phyloP scores from a whole-genome alignment of 1,140 invertebrate genomes.

The Drosophila persimilis region DNA sequence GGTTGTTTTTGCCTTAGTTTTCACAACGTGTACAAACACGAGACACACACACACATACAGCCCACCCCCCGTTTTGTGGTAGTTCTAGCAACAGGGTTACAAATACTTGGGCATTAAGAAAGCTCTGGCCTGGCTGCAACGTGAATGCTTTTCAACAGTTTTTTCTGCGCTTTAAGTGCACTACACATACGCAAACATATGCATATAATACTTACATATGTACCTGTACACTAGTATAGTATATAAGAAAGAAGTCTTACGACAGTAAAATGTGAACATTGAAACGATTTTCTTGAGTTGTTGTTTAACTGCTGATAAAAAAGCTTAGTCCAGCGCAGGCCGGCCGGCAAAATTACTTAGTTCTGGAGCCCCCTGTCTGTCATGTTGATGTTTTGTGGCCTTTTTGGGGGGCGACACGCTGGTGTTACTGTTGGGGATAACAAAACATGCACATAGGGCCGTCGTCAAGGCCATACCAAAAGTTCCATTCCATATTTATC shows the following conservation, averaged over 20 bases:
- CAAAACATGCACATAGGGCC: no score
- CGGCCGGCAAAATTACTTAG: constrained; percentile 34
- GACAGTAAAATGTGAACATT: constrained; percentile 17
- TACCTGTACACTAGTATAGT: constrained; percentile 1
- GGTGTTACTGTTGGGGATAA: no score
- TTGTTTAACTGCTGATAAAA: constrained; percentile 8
- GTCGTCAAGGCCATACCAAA: no score
- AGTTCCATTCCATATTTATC: no score
- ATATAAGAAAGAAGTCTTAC: constrained; percentile 11
- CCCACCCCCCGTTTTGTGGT: no score
- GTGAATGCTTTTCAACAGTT: constrained; percentile 16
- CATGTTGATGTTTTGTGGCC: no score
- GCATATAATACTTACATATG: neutral
- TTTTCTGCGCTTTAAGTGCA: constrained; percentile 14
- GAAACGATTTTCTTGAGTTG: constrained; percentile 10
- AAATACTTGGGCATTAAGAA: constrained; percentile 19
- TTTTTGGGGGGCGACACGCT: no score
- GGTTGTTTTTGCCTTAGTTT: constrained; percentile 22
- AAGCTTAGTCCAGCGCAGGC: constrained; percentile 9
- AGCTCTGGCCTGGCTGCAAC: constrained; percentile 24
- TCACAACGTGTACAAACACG: constrained; percentile 36
- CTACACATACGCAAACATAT: neutral
- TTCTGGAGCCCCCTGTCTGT: no score
- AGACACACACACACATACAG: constrained; percentile 5
- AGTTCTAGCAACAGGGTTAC: constrained; percentile 1